Evolutionary conservation across 2,113 vertebrate species (phyloP), one percentile per base, ranked within the genome.

Genomic region (Leptocoma aspasia): DNA sequence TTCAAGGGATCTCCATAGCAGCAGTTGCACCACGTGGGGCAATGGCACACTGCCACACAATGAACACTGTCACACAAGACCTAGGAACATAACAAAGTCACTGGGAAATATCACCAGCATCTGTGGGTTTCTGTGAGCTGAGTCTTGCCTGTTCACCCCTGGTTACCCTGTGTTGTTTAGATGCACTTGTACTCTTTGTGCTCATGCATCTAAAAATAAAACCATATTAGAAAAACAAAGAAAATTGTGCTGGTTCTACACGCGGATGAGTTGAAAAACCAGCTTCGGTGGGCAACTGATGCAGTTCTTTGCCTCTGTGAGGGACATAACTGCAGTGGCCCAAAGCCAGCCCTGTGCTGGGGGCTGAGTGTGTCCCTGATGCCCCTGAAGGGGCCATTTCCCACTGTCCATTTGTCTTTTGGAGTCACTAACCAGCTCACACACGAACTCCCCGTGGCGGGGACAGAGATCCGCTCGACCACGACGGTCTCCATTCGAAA

Each of bases 391-490:
- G 49, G 68, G 26, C 26, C 70, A 9, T 50, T 88, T 73, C 61
- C 72, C 81, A 31, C 49, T 19, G 41, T 8, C 45, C 30, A 1
- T 8, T 15, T 11, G 83, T 33, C 53, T 64, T 91, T 45, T 47
- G 42, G 86, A 26, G 42, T 15, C 64, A 3, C 69, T 42, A 11
- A 8, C 22, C 21, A 50, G 54, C 24, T 4, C 81, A 24, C 37
- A 7, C 28, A 2, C 1, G 16, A 57, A 1, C 12, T 27, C 11
- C 47, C 54, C 5, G 0, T 2, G 45, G 41, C 3, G 28, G 47
- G 37, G 24, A 20, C 41, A n/a, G 31, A 49, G 71, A 42, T 24
- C 24, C 0, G 9, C 8, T 21, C 2, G 0, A 16, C 35, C 60
- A 2, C 2, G 1, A 13, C 1, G 1, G 28, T 16, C 82, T 63